phyloP scores from a whole-genome alignment of 2,888 invertebrate species.

The Meloe dianella region DNA sequence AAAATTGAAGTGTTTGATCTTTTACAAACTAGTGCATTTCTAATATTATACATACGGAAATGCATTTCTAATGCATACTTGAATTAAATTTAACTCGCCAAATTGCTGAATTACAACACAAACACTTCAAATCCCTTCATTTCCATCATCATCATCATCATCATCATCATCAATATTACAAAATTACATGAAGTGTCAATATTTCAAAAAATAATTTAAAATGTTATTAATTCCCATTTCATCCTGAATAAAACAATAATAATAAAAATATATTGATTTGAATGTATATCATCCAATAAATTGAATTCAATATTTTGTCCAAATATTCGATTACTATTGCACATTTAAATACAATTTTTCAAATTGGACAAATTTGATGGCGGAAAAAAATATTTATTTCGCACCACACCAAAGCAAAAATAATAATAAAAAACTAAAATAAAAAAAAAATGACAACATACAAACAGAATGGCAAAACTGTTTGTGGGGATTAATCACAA shows the following conservation, averaged over 20 bases:
- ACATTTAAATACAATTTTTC: not conserved
- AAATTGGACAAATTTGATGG: not conserved
- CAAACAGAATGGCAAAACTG: conserved; percentile 8
- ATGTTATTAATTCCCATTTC: too few species aligned
- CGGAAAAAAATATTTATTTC: not conserved
- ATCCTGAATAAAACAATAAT: not conserved
- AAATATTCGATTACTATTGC: not conserved
- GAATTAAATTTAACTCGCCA: not conserved
- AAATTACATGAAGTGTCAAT: not conserved
- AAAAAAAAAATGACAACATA: not conserved
- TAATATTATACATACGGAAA: conserved; percentile 1
- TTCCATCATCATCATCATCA: not conserved
- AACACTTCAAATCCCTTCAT: not conserved
- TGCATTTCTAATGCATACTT: not conserved
- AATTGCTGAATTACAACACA: not conserved
- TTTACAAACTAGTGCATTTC: not conserved
- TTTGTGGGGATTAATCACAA: conserved; percentile 6
- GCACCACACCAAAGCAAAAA: not conserved
- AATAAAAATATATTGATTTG: too few species aligned
- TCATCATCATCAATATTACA: not conserved
- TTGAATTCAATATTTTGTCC: not conserved
- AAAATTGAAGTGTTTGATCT: not conserved
- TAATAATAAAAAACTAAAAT: not conserved
- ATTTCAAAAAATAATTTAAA: not conserved
- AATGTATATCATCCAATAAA: not conserved